Conservation (phyloP, 1,140 invertebrate genomes). For the Caenorhabditis latens region DNA sequence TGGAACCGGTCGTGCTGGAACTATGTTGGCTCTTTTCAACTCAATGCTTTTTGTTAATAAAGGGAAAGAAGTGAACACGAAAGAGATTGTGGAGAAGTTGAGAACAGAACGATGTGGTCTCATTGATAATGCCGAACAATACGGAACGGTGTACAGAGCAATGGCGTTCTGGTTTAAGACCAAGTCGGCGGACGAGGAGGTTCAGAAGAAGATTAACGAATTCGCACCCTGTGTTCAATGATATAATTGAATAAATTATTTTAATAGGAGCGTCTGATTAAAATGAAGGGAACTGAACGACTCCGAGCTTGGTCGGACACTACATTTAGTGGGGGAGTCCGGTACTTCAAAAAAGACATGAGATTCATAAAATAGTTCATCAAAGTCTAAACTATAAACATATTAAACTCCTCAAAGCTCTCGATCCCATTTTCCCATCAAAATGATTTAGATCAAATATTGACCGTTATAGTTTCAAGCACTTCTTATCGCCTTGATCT, state of each 20-base stretch:
- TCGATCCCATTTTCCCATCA: background rate
- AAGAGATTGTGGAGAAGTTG: conserved; percentile 22
- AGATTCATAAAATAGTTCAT: background rate
- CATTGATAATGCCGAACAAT: conserved; percentile 7
- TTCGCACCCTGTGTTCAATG: background rate
- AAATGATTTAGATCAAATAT: conserved; percentile 1
- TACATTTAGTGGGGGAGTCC: too few species aligned
- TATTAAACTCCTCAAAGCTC: too few species aligned
- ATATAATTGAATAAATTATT: background rate
- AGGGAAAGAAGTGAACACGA: conserved; percentile 45
- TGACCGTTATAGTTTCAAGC: background rate
- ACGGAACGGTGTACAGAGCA: conserved; percentile 4
- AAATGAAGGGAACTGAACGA: too few species aligned
- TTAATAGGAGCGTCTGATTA: too few species aligned
- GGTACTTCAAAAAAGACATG: too few species aligned
- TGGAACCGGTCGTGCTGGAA: conserved; percentile 22
- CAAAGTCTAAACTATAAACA: background rate
- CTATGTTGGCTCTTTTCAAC: conserved; percentile 33
- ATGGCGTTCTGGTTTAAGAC: conserved; percentile 29
- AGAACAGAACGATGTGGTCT: conserved; percentile 12
- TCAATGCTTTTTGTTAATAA: conserved; percentile 17
- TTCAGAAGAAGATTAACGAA: conserved; percentile 43
- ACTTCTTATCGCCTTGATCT: background rate
- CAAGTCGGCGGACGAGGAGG: background rate
- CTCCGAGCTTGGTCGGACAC: too few species aligned